Base-by-base conservation (phyloP, 2,888 invertebrate species). In the Nesidiocoris tenuis region DNA sequence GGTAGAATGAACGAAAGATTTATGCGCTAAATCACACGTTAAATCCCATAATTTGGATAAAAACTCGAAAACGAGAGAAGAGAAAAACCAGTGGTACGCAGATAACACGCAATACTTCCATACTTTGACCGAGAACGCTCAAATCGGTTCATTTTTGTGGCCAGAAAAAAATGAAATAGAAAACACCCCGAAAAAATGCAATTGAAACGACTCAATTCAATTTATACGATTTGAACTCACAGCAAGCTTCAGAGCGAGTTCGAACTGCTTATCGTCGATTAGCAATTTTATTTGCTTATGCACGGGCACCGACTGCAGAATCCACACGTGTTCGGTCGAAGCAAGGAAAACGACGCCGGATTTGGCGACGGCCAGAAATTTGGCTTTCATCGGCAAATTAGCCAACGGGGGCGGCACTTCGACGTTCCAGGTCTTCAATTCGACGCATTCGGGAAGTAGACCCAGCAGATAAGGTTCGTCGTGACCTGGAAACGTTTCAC, bases 381-480 rank as follows among this genome's bases (percentile, higher is more conserved):
- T 87, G 39, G 91, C 91, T 85, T 91, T 91, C 61, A 92, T 90
- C 1, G 90, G 87, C 79, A 97, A 86, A 0, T 88, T 90, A 84
- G 97, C 97, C 80, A 98, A 91, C 78, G 90, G 88, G 56, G 91
- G 85, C 68, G 89, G 87, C 0, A 94, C 93, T 80, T 94, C 92
- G 74, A 95, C 87, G 17, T 66, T 74, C 75, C 77, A 78, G 1
- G 96, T 92, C 79, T 95, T 91, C 2, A 98, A 89, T 84, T 97
- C 93, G 39, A 97, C 87, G 79, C 89, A 88, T 81, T 93, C 94
- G 67, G 91, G 88, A 66, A 95, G 86, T 65, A 98, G 87, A 2
- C 95, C 96, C 75, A 98, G 85, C 19, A 95, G 87, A 84, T 94
- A 99, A 0, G 98, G 98, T 81, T 94, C 91, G 84, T 98, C 96